A percentile compares a stretch with the other conserved stretches of the same genome.
phyloP scores from a whole-genome alignment of 1,140 invertebrate genomes.

The Drosophila prosaltans region DNA sequence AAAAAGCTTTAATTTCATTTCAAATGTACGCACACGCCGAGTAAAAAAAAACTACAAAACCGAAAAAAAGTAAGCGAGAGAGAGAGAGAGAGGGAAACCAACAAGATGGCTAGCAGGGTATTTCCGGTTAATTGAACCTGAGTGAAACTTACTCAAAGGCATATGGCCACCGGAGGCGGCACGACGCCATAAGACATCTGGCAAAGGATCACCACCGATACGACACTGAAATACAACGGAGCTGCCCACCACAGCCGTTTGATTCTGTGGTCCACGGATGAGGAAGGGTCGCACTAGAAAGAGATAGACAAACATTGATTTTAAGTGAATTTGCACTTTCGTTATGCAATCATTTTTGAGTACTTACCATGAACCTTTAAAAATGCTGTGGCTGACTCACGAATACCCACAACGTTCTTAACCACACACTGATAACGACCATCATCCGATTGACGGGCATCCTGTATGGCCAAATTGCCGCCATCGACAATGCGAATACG shows the following conservation, averaged over 20 bases:
- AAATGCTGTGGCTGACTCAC: constrained; percentile 89
- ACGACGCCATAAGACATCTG: constrained; percentile 90
- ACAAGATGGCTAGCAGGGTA: constrained; percentile 52
- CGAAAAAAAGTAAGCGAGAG: constrained; percentile 25
- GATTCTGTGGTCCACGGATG: constrained; percentile 90
- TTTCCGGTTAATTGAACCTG: constrained; percentile 74
- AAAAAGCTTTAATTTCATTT: constrained; percentile 76
- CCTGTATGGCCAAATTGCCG: constrained; percentile 92
- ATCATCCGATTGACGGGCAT: constrained; percentile 90
- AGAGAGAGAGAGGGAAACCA: background rate
- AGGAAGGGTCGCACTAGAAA: constrained; percentile 91
- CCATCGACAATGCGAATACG: constrained; percentile 90
- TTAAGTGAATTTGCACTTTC: background rate
- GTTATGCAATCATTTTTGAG: background rate
- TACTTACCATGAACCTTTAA: constrained; percentile 92
- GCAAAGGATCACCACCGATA: constrained; percentile 89
- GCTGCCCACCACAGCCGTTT: constrained; percentile 88
- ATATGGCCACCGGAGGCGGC: constrained; percentile 88
- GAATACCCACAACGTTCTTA: constrained; percentile 91
- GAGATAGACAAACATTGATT: background rate
- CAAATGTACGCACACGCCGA: constrained; percentile 47
- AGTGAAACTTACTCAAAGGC: constrained; percentile 85
- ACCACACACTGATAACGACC: constrained; percentile 94
- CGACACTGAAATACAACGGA: constrained; percentile 92
- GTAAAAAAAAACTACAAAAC: constrained; percentile 36